phyloP scores from a whole-genome alignment of 1,140 invertebrate species.

The Orchestia grillus region DNA sequence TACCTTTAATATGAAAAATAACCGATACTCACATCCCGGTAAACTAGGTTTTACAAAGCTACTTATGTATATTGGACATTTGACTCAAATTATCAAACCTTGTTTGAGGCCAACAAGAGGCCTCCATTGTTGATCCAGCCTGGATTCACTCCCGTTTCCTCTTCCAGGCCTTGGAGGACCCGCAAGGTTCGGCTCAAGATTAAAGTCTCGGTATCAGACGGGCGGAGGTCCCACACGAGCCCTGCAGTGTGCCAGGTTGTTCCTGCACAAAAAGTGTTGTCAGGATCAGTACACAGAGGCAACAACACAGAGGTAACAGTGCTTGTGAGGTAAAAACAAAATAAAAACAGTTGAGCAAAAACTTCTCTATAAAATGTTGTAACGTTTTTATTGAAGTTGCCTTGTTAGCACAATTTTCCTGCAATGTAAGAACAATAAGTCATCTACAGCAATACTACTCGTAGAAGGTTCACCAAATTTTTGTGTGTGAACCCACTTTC shows the following conservation, averaged over 20 bases:
- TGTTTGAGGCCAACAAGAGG: slow-evolving; percentile 84
- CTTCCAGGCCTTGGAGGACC: slow-evolving; percentile 79
- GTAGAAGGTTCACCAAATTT: not conserved
- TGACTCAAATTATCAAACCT: slow-evolving; percentile 73
- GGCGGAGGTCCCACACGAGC: slow-evolving; percentile 85
- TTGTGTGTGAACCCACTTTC: not conserved
- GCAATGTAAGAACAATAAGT: too few relatives aligned
- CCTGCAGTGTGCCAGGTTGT: slow-evolving; percentile 90
- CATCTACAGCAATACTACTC: not conserved
- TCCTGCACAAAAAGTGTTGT: slow-evolving; percentile 69
- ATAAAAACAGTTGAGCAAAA: too few relatives aligned
- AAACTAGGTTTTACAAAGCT: not conserved
- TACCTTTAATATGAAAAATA: not conserved
- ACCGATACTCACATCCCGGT: not conserved
- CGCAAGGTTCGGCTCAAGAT: slow-evolving; percentile 79
- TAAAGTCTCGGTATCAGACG: slow-evolving; percentile 85
- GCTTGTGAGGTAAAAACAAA: too few relatives aligned
- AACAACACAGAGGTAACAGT: not conserved
- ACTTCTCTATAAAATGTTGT: too few relatives aligned
- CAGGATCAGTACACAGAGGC: not conserved
- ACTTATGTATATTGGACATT: not conserved
- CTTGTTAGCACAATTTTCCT: too few relatives aligned
- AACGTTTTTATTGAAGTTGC: too few relatives aligned
- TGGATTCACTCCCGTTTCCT: slow-evolving; percentile 83
- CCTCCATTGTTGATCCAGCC: slow-evolving; percentile 92